Conservation (phyloP, 2,888 invertebrate genomes). For the Andrena bucephala region DNA sequence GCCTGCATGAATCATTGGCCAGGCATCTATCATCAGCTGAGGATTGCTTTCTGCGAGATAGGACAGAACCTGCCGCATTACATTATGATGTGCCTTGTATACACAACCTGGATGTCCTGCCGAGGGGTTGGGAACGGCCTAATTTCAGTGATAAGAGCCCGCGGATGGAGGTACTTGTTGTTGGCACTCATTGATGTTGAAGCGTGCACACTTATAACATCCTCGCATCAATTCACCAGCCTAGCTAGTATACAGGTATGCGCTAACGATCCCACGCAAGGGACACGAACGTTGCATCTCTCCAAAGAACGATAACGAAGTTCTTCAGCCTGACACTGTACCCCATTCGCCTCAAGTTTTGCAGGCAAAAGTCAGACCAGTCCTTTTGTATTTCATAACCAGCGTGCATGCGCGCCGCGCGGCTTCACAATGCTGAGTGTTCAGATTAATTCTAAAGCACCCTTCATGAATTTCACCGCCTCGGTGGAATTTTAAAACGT, state of each 20-base stretch:
- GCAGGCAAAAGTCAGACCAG: too few relatives aligned
- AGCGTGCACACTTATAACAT: constrained; percentile 93
- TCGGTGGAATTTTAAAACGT: too few relatives aligned
- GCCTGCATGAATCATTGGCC: background rate
- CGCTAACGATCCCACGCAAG: constrained; percentile 28
- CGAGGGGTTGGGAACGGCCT: constrained; percentile 88
- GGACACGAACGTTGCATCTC: background rate
- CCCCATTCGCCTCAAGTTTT: background rate
- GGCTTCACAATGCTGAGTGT: too few relatives aligned
- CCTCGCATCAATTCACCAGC: constrained; percentile 92
- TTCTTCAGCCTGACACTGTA: background rate
- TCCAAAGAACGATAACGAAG: constrained; percentile 14
- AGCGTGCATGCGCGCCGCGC: too few relatives aligned
- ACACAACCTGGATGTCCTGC: constrained; percentile 91
- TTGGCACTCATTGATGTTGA: constrained; percentile 94
- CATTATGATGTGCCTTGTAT: constrained; percentile 90
- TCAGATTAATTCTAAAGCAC: too few relatives aligned
- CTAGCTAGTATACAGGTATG: constrained; percentile 90
- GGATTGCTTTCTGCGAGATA: constrained; percentile 75
- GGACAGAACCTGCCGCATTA: constrained; percentile 94
- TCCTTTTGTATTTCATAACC: too few relatives aligned
- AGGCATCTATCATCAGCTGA: background rate
- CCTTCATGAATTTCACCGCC: too few relatives aligned
- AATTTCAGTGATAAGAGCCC: constrained; percentile 88
- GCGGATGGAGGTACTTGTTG: constrained; percentile 92